These are phyloP conservation scores for Apis cerana DNA, from an alignment of 1,140 invertebrate species.

Conservation along the genomic window DNA sequence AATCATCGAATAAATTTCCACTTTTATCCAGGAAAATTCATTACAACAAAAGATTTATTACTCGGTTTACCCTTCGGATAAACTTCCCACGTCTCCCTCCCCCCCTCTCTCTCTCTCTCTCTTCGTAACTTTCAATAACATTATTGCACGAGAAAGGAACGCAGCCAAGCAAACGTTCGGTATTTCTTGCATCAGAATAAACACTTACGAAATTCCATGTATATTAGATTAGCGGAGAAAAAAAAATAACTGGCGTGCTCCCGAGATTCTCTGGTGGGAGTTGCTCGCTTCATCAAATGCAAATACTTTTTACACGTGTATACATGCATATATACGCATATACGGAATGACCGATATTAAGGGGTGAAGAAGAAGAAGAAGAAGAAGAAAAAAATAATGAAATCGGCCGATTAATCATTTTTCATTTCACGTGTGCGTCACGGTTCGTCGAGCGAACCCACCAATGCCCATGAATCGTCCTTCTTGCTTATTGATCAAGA, in stretches of 20 bases:
- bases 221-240: background rate
- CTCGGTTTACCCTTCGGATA: background rate
- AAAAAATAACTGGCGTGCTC: constrained; percentile 25
- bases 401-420: constrained; percentile 10
- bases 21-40: background rate
- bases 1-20: background rate
- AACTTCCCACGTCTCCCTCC: background rate
- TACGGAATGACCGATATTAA: background rate
- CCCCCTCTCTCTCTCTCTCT: no score
- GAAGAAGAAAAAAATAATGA: background rate
- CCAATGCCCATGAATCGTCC: background rate
- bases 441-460: background rate
- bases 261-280: constrained; percentile 18
- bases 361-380: background rate
- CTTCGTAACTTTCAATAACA: no score
- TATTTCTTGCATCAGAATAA: constrained; percentile 54
- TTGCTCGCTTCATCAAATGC: background rate
- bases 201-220: constrained; percentile 53
- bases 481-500: background rate
- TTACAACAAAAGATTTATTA: background rate
- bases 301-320: background rate
- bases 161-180: constrained; percentile 34
- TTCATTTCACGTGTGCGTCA: constrained; percentile 1
- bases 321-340: background rate
- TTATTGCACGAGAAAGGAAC: background rate